These are phyloP conservation scores for Pelodiscus sinensis DNA, from an alignment of 2,113 vertebrate genomes.

Conservation along the genomic window DNA sequence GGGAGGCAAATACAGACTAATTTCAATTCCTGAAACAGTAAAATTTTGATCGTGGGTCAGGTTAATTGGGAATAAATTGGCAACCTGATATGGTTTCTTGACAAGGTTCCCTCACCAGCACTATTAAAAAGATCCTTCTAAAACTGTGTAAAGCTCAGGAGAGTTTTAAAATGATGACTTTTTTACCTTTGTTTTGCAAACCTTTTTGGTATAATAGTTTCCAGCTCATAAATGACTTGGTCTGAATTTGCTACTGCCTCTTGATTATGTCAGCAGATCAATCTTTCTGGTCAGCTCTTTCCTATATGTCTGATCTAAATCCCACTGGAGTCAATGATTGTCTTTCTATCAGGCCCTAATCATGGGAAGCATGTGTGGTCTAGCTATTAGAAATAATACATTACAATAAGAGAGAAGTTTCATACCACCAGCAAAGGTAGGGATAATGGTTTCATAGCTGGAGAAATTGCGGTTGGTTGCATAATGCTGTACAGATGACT, in stretches of 20 bases:
- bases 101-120: slow-evolving; percentile 21
- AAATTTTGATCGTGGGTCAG: slow-evolving; percentile 7
- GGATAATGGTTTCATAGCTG: background rate
- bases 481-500: background rate
- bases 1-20: background rate
- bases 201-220: background rate
- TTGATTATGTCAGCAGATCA: slow-evolving; percentile 11
- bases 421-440: background rate
- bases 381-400: background rate
- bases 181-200: background rate
- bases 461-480: background rate
- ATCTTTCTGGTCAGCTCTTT: background rate
- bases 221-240: background rate
- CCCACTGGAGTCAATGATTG: background rate
- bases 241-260: background rate
- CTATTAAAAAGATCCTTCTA: slow-evolving; percentile 35
- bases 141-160: background rate
- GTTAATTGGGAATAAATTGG: slow-evolving; percentile 15
- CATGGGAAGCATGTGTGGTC: background rate
- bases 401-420: background rate
- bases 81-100: background rate
- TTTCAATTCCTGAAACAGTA: slow-evolving; percentile 14
- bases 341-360: slow-evolving; percentile 2
- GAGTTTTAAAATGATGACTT: background rate
- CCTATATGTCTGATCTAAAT: accelerated